These are phyloP conservation scores for Alcedo atthis DNA, from an alignment of 2,797 vertebrate species.

Conservation along the genomic window DNA sequence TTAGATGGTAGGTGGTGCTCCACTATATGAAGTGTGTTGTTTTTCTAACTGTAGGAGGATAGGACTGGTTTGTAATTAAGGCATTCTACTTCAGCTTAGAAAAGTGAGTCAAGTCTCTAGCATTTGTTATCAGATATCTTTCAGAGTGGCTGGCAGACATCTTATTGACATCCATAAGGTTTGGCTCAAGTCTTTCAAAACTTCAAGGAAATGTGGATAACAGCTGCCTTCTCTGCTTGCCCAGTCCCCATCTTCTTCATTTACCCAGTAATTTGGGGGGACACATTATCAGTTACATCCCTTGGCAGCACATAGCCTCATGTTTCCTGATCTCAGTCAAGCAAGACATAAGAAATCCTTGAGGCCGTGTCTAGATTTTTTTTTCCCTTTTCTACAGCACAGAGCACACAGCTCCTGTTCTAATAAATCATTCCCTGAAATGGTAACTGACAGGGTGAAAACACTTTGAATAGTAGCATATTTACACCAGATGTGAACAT, in stretches of 20 bases:
- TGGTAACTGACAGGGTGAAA: slow-evolving; percentile 18
- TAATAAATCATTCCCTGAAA: slow-evolving; percentile 22
- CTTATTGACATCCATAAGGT: not conserved
- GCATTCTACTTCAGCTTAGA: not conserved
- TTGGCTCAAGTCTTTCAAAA: not conserved
- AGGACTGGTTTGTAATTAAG: not conserved
- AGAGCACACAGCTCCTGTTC: not conserved
- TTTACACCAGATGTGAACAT: slow-evolving; percentile 52
- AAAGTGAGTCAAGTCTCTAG: not conserved
- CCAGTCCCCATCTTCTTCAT: not conserved
- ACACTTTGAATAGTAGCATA: slow-evolving; percentile 32
- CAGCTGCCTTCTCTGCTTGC: not conserved
- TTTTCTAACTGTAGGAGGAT: not conserved
- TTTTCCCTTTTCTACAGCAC: not conserved
- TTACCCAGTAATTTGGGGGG: not conserved
- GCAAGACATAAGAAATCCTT: not conserved
- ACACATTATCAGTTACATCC: not conserved
- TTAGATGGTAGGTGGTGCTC: not conserved
- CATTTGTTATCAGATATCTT: not conserved
- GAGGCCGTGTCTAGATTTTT: not conserved
- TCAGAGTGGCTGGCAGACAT: not conserved
- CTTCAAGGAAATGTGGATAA: not conserved
- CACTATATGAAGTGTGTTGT: not conserved
- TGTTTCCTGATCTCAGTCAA: not conserved
- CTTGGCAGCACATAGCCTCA: not conserved